Evolutionary conservation across 2,113 vertebrate genomes (phyloP).

Genomic region (Aphyosemion australe): DNA sequence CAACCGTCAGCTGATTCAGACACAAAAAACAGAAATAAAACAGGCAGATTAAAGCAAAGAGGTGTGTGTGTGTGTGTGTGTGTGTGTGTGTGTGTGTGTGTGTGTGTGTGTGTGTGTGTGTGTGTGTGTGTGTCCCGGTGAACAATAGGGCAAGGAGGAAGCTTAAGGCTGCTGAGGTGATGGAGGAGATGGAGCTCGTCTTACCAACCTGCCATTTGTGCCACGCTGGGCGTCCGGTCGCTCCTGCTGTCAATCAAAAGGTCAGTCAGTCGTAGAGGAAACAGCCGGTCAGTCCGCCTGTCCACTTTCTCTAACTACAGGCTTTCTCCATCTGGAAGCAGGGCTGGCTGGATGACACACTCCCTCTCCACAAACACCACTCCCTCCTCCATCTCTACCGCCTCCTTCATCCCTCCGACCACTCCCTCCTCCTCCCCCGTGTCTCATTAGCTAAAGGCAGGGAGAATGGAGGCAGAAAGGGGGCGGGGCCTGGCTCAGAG

Average conservation of each 20-base stretch:
- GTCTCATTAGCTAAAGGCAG: conserved; percentile 34
- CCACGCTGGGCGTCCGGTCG: conserved; percentile 40
- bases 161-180: conserved; percentile 54
- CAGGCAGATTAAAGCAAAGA: too few species aligned
- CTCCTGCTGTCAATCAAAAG: conserved; percentile 67
- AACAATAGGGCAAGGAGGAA: conserved; percentile 37
- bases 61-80: too few species aligned
- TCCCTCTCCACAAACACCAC: conserved; percentile 23
- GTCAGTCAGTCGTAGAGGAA: conserved; percentile 36
- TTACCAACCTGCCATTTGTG: conserved; percentile 78
- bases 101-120: too few species aligned
- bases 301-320: conserved; percentile 46
- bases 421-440: conserved; percentile 45
- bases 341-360: conserved; percentile 27
- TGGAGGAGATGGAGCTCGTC: conserved; percentile 47
- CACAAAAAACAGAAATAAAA: too few species aligned
- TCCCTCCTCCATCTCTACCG: conserved; percentile 38
- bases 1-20: too few species aligned
- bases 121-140: neutral
- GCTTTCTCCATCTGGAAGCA: conserved; percentile 26
- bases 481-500: conserved; percentile 61
- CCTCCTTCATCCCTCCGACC: conserved; percentile 24
- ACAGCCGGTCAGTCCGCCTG: conserved; percentile 24
- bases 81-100: too few species aligned
- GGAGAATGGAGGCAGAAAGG: conserved; percentile 5